These are phyloP conservation scores for Herpetotheres cachinnans DNA, from an alignment of 2,113 vertebrate genomes.

Conservation along the genomic window DNA sequence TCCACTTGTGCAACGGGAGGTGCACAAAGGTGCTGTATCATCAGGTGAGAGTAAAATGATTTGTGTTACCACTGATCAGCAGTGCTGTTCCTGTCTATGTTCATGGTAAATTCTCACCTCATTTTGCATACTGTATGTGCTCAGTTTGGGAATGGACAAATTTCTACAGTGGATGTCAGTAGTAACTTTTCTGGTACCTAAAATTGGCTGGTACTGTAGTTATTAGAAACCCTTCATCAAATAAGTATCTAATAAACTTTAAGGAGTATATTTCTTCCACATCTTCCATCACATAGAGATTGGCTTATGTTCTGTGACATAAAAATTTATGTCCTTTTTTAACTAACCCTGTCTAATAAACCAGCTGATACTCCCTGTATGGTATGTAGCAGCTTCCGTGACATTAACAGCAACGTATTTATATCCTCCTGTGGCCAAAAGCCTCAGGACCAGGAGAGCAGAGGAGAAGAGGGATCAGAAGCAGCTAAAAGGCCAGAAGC, in stretches of 20 bases:
- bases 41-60: neutral
- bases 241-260: neutral
- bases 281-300: neutral
- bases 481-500: neutral
- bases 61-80: neutral
- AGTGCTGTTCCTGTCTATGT: neutral
- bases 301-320: neutral
- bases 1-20: neutral
- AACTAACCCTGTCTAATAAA: neutral
- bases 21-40: neutral
- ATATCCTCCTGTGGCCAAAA: neutral
- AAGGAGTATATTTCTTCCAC: neutral
- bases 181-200: neutral
- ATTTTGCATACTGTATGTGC: neutral
- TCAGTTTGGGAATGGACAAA: neutral
- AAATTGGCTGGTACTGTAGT: neutral
- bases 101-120: neutral
- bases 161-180: neutral
- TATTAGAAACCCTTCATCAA: neutral
- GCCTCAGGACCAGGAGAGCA: neutral
- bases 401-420: neutral
- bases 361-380: neutral
- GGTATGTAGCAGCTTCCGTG: neutral
- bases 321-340: neutral
- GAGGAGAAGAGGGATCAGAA: neutral